A percentile compares a stretch with the other conserved stretches of the same genome.
These are phyloP conservation scores for Patagioenas fasciata DNA, from an alignment of 2,113 vertebrate genomes.

Conservation along the genomic window DNA sequence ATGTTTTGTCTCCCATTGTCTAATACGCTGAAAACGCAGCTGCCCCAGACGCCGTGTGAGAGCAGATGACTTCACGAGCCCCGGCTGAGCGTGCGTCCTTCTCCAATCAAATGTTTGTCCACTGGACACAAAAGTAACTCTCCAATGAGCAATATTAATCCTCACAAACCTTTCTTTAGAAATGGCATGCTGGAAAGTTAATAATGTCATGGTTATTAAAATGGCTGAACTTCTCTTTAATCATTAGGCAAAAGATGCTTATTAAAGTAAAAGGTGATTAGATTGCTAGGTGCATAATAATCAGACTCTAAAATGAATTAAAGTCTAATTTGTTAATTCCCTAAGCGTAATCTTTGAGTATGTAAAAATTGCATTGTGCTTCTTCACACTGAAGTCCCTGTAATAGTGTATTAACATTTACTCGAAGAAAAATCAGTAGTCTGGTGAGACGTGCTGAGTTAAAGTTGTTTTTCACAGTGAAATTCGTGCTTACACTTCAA, in stretches of 20 bases:
- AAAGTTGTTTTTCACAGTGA: not conserved
- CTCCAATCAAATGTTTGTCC: conserved; percentile 68
- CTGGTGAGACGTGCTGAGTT: not conserved
- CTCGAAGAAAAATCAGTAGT: not conserved
- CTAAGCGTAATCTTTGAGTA: not conserved
- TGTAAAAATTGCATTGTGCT: not conserved
- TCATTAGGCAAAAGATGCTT: conserved; percentile 60
- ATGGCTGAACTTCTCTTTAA: conserved; percentile 56
- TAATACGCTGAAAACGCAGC: not conserved
- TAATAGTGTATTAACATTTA: not conserved
- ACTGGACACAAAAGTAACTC: conserved; percentile 69
- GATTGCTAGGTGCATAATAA: conserved; percentile 54
- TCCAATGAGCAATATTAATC: conserved; percentile 71
- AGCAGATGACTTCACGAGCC: not conserved
- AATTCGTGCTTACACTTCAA: not conserved
- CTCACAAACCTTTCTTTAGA: conserved; percentile 68
- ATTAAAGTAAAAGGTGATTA: conserved; percentile 65
- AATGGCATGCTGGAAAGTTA: conserved; percentile 71
- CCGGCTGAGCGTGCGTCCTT: conserved; percentile 1
- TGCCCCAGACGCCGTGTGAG: not conserved
- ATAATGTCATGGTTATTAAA: conserved; percentile 73
- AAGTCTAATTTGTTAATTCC: conserved; percentile 53
- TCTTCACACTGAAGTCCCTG: not conserved
- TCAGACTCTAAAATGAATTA: conserved; percentile 46
- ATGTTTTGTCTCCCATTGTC: conserved; percentile 25